Conservation (phyloP, 2,113 vertebrate species). For the Accipiter cooperii region DNA sequence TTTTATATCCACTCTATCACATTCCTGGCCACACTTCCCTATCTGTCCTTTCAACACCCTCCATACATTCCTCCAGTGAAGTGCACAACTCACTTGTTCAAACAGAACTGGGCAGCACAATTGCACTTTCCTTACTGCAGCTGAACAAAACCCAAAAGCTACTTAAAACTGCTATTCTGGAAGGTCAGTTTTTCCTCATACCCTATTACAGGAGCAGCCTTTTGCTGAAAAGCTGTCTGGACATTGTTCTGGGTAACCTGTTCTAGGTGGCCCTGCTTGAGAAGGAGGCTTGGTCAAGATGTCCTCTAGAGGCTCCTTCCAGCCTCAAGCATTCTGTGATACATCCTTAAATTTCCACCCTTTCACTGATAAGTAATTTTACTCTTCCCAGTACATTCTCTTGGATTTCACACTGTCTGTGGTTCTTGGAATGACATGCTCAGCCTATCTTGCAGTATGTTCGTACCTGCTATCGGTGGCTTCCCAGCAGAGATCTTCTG, state of each 20-base stretch:
- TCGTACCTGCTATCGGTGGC: neutral
- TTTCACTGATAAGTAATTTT: neutral
- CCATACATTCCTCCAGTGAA: conserved; percentile 12
- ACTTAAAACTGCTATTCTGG: neutral
- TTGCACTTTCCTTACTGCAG: neutral
- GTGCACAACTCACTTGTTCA: neutral
- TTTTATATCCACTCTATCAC: conserved; percentile 40
- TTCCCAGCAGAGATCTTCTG: neutral
- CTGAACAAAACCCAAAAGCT: neutral
- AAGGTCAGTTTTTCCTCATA: conserved; percentile 11
- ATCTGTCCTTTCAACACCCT: conserved; percentile 56
- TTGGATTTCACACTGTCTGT: neutral
- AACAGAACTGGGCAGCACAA: neutral
- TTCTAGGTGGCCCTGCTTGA: neutral
- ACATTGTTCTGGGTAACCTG: neutral
- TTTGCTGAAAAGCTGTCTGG: neutral
- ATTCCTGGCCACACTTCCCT: conserved; percentile 42
- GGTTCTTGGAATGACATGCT: neutral
- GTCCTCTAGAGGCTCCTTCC: neutral
- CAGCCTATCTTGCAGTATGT: neutral
- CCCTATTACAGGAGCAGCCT: neutral
- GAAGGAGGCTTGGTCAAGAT: neutral
- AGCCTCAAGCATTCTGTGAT: neutral
- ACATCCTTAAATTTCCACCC: neutral
- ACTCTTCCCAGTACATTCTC: neutral